These are phyloP conservation scores for Agelaius phoeniceus DNA, from an alignment of 2,113 vertebrate genomes.

Conservation along the genomic window DNA sequence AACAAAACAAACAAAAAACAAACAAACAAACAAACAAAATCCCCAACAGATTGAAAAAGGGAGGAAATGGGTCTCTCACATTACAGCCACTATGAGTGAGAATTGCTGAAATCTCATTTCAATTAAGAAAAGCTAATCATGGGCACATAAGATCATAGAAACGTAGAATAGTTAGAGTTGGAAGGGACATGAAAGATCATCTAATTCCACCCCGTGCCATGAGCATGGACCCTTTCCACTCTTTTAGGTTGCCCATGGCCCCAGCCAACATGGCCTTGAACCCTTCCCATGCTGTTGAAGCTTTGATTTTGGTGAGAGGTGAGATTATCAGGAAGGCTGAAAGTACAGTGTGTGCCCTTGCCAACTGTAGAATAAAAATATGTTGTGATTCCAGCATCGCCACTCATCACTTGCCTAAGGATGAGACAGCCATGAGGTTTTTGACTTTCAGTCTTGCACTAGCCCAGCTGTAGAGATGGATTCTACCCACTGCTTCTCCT, in stretches of 20 bases:
- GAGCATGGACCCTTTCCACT: background rate
- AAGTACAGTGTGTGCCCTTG: fast-evolving
- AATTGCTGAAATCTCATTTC: background rate
- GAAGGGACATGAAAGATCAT: background rate
- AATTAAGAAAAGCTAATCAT: background rate
- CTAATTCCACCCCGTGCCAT: background rate
- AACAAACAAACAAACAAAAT: background rate
- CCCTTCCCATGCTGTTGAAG: background rate
- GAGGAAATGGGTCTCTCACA: fast-evolving
- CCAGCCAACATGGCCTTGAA: background rate
- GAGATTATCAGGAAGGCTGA: background rate
- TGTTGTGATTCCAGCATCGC: background rate
- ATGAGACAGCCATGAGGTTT: background rate
- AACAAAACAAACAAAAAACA: background rate
- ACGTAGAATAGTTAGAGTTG: background rate
- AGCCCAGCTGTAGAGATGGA: background rate
- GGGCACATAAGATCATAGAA: background rate
- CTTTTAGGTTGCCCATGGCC: background rate
- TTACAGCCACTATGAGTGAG: background rate
- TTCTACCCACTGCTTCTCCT: background rate
- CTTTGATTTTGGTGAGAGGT: background rate
- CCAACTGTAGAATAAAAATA: background rate
- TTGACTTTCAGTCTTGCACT: background rate
- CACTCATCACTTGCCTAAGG: background rate
- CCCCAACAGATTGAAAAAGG: fast-evolving